Evolutionary conservation across 2,797 vertebrate genomes (phyloP).

Genomic region (Otolemur crassicaudatus): DNA sequence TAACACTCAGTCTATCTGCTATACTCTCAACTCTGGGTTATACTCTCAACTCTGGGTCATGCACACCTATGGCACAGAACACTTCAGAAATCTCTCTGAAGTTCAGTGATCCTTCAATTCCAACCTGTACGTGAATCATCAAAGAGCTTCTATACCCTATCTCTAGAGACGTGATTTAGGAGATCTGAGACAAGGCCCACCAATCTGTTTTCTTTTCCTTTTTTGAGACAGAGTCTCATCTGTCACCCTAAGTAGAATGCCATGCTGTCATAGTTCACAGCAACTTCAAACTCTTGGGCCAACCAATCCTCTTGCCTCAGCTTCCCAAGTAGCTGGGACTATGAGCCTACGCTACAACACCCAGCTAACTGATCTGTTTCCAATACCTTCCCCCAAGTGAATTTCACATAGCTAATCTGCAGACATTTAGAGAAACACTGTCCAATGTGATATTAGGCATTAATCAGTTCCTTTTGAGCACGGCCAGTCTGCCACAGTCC

Average conservation of each 20-base stretch:
- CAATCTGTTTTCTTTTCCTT: neutral
- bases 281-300: too few relatives aligned
- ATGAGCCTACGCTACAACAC: too few relatives aligned
- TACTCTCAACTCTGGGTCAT: neutral
- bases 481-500: neutral
- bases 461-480: neutral
- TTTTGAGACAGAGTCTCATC: too few relatives aligned
- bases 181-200: neutral
- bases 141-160: neutral
- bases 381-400: neutral
- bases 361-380: neutral
- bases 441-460: neutral
- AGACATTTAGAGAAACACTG: neutral
- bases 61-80: neutral
- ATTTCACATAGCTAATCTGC: neutral
- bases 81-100: neutral
- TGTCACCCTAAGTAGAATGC: too few relatives aligned
- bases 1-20: neutral
- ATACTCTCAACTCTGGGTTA: neutral
- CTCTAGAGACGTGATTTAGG: neutral
- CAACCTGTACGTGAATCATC: neutral
- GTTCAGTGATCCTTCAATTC: neutral
- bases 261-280: too few relatives aligned
- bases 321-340: too few relatives aligned
- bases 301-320: too few relatives aligned